Evolutionary conservation across 2,113 vertebrate species (phyloP).

Genomic region (Anarhynchus alexandrinus): DNA sequence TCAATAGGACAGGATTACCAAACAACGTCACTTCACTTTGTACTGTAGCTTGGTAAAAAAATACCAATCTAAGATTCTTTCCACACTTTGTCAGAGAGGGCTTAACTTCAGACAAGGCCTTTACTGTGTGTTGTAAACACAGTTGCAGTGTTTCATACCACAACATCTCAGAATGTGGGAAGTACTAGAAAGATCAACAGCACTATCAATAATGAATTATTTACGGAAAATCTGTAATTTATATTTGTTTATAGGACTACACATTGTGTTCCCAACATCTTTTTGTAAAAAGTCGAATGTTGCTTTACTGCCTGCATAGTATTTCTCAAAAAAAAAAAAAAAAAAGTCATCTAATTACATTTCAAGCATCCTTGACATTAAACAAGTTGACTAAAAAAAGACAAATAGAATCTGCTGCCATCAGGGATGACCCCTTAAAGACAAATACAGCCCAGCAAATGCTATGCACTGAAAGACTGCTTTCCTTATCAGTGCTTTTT

Average conservation of each 20-base stretch:
- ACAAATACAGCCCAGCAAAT: background rate
- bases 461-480: background rate
- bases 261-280: background rate
- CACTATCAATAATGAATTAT: background rate
- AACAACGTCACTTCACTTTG: background rate
- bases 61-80: background rate
- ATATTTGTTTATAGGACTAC: background rate
- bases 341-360: background rate
- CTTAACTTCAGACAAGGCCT: background rate
- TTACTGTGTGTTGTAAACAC: background rate
- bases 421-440: constrained; percentile 7
- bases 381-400: background rate
- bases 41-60: background rate
- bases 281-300: background rate
- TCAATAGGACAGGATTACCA: background rate
- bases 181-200: background rate
- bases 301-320: background rate
- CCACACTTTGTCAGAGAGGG: background rate
- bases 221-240: background rate
- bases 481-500: background rate
- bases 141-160: background rate
- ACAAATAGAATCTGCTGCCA: background rate
- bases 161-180: background rate
- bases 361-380: background rate
- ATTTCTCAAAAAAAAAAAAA: background rate